Percentiles rank a stretch among this genome's conserved stretches.
Evolutionary conservation across 2,113 vertebrate genomes (phyloP).

Genomic region (Glaucidium brasilianum): DNA sequence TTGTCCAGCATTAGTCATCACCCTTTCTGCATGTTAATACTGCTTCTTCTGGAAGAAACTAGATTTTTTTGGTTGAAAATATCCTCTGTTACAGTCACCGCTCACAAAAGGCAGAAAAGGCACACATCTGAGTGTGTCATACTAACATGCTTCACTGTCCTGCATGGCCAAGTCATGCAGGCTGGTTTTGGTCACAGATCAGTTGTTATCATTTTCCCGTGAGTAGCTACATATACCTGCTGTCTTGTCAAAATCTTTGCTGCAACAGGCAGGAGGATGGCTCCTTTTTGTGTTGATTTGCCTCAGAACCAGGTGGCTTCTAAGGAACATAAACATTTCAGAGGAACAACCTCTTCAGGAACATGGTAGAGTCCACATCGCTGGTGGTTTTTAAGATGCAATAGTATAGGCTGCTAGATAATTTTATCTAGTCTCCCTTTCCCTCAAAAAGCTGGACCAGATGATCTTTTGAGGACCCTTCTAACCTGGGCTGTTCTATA

Average conservation of each 20-base stretch:
- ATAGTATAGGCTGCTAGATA: background rate
- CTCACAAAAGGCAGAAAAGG: background rate
- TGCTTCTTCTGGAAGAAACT: background rate
- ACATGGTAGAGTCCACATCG: background rate
- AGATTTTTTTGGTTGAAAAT: background rate
- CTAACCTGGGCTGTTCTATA: background rate
- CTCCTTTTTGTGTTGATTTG: background rate
- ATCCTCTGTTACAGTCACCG: background rate
- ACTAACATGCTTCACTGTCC: background rate
- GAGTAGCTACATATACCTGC: background rate
- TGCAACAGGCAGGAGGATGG: background rate
- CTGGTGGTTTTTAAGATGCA: background rate
- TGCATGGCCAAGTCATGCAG: background rate
- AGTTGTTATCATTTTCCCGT: background rate
- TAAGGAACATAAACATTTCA: background rate
- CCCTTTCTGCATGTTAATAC: background rate
- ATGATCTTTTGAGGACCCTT: background rate
- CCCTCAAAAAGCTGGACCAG: background rate
- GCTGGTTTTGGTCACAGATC: slow-evolving; percentile 14
- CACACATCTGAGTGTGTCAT: background rate
- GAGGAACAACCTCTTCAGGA: background rate
- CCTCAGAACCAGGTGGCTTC: background rate
- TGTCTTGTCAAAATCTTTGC: background rate
- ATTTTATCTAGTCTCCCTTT: background rate
- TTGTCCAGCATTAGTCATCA: slow-evolving; percentile 52